Conservation (phyloP, 2,797 vertebrate species). For the Tokudaia tokunoshimensis region DNA sequence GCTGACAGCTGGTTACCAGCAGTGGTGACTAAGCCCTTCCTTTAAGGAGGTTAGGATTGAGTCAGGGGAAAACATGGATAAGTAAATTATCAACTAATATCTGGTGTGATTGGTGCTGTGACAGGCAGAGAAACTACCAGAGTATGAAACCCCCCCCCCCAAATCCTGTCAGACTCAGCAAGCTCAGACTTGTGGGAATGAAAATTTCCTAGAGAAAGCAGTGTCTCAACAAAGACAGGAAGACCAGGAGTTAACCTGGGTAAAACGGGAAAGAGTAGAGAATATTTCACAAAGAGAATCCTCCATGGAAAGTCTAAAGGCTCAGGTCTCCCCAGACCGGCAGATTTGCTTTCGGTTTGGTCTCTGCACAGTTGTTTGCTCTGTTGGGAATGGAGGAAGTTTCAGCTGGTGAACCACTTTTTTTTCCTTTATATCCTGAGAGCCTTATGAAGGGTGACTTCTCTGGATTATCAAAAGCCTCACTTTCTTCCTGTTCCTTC, state of each 20-base stretch:
- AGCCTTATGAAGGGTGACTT: not conserved
- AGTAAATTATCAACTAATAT: not conserved
- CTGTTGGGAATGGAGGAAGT: not conserved
- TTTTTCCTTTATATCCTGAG: not conserved
- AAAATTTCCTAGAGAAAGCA: not conserved
- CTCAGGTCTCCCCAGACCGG: not conserved
- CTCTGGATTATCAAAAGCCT: not conserved
- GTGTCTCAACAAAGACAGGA: not conserved
- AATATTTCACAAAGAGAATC: not conserved
- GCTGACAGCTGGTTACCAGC: not conserved
- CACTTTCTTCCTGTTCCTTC: not conserved
- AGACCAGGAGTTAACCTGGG: not conserved
- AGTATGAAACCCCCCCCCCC: accelerated
- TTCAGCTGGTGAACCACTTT: not conserved
- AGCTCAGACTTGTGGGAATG: not conserved
- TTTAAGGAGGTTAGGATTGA: not conserved
- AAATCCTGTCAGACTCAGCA: not conserved
- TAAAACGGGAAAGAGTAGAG: not conserved
- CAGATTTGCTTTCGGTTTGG: not conserved
- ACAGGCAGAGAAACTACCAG: not conserved
- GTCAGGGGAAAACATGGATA: not conserved
- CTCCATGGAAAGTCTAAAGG: not conserved
- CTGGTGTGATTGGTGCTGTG: not conserved
- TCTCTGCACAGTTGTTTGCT: not conserved
- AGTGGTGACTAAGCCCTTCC: not conserved